phyloP scores from a whole-genome alignment of 1,140 invertebrate species.

The Helicoverpa armigera region DNA sequence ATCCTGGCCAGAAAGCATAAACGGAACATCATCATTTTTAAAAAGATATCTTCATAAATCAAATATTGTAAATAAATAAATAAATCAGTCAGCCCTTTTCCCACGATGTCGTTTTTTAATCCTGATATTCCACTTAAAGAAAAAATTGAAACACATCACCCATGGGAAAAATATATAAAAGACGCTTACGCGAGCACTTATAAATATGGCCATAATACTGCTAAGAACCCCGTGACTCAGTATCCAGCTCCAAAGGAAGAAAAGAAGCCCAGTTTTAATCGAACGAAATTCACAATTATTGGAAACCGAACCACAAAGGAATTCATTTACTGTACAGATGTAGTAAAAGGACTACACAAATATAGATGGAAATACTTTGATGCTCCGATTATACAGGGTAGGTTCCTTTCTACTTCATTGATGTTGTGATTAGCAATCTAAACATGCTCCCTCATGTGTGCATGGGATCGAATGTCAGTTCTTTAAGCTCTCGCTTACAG shows the following conservation, averaged over 20 bases:
- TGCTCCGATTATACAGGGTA: constrained; percentile 73
- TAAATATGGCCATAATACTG: constrained; percentile 74
- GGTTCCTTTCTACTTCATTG: constrained; percentile 2
- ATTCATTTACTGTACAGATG: constrained; percentile 73
- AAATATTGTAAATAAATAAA: not conserved
- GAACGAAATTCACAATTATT: constrained; percentile 71
- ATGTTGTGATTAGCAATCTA: too few relatives aligned
- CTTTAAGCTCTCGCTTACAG: too few relatives aligned
- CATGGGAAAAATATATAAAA: constrained; percentile 73
- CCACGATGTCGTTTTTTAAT: constrained; percentile 54
- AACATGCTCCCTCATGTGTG: too few relatives aligned
- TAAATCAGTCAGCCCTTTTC: constrained; percentile 6
- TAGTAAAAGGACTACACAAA: constrained; percentile 74
- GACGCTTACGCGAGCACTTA: constrained; percentile 60
- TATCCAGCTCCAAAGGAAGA: constrained; percentile 66
- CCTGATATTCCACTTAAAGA: constrained; percentile 51
- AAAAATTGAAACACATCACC: constrained; percentile 63
- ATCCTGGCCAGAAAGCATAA: not conserved
- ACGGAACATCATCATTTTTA: not conserved
- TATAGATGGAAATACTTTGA: constrained; percentile 72
- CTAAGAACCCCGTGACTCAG: constrained; percentile 63
- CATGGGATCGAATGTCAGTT: too few relatives aligned
- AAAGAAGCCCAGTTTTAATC: constrained; percentile 40
- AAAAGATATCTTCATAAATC: not conserved
- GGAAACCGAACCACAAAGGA: constrained; percentile 75